Evolutionary conservation across 2,113 vertebrate genomes (phyloP).

Genomic region (Condylura cristata): DNA sequence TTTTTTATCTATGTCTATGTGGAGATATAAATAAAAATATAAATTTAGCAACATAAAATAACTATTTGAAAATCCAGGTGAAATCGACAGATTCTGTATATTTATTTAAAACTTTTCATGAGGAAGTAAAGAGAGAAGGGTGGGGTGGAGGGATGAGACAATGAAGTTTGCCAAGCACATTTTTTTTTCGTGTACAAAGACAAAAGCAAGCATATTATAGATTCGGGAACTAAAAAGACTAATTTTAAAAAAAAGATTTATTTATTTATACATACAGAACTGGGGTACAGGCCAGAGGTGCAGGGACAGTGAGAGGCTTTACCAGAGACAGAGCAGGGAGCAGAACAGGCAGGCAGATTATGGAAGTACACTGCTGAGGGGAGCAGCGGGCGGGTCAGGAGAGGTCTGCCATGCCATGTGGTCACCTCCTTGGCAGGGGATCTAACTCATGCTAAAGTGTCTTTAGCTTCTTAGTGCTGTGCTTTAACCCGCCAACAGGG

Average conservation of each 20-base stretch:
- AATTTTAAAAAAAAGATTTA: conserved; percentile 32
- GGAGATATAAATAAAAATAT: neutral
- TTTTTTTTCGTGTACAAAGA: neutral
- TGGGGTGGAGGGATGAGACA: neutral
- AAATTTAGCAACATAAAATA: neutral
- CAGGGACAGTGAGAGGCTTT: too few species aligned
- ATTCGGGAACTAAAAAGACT: neutral
- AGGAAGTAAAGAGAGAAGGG: neutral
- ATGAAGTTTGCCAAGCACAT: neutral
- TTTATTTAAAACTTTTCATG: neutral
- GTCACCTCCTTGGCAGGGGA: too few species aligned
- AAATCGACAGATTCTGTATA: neutral
- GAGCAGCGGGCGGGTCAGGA: too few species aligned
- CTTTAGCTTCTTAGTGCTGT: too few species aligned
- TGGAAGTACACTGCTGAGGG: too few species aligned
- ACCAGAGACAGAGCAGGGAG: too few species aligned
- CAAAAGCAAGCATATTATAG: conserved; percentile 3
- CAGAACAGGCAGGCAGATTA: too few species aligned
- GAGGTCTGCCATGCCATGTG: too few species aligned
- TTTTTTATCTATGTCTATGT: neutral
- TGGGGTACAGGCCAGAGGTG: too few species aligned
- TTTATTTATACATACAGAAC: too few species aligned
- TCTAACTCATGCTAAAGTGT: too few species aligned
- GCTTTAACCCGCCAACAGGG: too few species aligned
- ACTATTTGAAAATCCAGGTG: neutral